These are phyloP conservation scores for Harpalus rubripes DNA, from an alignment of 2,888 invertebrate genomes.

Conservation along the genomic window DNA sequence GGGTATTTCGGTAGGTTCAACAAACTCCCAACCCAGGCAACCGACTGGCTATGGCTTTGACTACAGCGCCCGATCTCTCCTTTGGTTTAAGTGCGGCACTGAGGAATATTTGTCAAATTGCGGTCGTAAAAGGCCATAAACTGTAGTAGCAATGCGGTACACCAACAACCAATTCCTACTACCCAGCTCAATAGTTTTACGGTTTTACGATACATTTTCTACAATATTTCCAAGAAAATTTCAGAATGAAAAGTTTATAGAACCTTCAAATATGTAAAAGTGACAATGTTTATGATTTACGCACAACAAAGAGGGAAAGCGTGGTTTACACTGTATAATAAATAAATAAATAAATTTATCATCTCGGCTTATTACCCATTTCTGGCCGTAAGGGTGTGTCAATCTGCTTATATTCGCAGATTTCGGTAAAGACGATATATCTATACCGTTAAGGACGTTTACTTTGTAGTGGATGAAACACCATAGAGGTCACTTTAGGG, in stretches of 20 bases:
- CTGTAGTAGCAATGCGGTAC: constrained; percentile 31
- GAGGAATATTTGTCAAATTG: constrained; percentile 50
- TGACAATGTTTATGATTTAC: constrained; percentile 37
- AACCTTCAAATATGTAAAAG: neutral
- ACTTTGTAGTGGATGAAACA: no score
- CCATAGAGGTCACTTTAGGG: no score
- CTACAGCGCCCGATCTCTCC: constrained; percentile 14
- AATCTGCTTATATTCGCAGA: no score
- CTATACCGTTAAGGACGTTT: no score
- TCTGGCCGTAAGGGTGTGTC: no score
- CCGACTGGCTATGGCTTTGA: neutral
- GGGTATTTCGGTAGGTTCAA: constrained; percentile 46
- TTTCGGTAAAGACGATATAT: no score
- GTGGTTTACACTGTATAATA: neutral
- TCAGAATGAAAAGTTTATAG: constrained; percentile 7
- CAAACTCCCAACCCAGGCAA: constrained; percentile 24
- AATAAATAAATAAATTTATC: neutral
- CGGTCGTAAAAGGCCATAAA: constrained; percentile 41
- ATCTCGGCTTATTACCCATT: no score
- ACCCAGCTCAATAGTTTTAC: constrained; percentile 3
- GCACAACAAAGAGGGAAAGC: neutral
- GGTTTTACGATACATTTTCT: constrained; percentile 27
- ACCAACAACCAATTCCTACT: constrained; percentile 6
- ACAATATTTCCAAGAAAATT: constrained; percentile 4
- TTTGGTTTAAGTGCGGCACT: neutral